These are phyloP conservation scores for Prunella fulvescens DNA, from an alignment of 2,113 vertebrate species.

Conservation along the genomic window DNA sequence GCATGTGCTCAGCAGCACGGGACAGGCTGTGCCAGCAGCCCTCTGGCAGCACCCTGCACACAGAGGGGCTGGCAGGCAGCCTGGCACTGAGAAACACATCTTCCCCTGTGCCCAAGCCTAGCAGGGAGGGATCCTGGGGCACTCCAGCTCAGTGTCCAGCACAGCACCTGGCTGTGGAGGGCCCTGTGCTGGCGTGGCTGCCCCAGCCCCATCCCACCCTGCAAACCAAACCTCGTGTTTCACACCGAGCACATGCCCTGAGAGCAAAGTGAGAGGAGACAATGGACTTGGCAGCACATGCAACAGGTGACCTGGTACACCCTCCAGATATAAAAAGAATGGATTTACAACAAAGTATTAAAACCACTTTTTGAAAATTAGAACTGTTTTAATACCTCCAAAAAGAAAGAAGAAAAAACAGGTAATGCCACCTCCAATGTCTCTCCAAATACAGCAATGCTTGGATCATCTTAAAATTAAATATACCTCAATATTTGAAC, in stretches of 20 bases:
- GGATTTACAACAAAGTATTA: not conserved
- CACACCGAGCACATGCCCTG: not conserved
- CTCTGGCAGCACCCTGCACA: rapidly evolving
- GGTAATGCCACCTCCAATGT: not conserved
- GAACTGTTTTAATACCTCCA: not conserved
- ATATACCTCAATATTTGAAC: constrained; percentile 61
- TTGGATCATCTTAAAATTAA: constrained; percentile 58
- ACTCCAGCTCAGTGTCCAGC: not conserved
- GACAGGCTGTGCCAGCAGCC: not conserved
- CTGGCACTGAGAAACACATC: rapidly evolving
- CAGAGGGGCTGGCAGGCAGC: rapidly evolving
- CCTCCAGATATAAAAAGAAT: not conserved
- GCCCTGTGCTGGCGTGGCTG: no score
- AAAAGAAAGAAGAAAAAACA: not conserved
- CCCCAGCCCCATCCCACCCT: rapidly evolving
- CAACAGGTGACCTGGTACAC: not conserved
- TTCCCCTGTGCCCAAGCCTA: rapidly evolving
- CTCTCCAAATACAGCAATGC: constrained; percentile 1
- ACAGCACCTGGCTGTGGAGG: no score
- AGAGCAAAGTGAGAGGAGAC: rapidly evolving
- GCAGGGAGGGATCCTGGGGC: not conserved
- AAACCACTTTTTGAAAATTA: not conserved
- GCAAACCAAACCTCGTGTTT: rapidly evolving
- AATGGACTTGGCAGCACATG: rapidly evolving
- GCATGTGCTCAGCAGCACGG: rapidly evolving